Evolutionary conservation across 2,113 vertebrate genomes (phyloP).

Genomic region (Pomatostomus ruficeps): DNA sequence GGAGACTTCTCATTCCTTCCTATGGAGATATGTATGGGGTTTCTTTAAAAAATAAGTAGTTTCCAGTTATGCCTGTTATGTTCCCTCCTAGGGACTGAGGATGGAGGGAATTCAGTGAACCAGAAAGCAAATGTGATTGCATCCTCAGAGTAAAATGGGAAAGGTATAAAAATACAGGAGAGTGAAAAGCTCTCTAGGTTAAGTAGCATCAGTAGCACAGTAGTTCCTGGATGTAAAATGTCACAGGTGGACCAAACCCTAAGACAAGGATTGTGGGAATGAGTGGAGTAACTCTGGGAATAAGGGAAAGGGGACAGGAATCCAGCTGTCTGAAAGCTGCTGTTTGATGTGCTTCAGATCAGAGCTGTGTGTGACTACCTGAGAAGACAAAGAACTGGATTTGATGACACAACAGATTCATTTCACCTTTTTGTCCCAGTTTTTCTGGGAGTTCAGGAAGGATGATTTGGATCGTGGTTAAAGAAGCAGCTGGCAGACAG

Average conservation of each 20-base stretch:
- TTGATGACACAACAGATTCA: background rate
- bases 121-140: constrained; percentile 22
- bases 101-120: constrained; percentile 23
- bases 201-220: background rate
- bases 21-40: background rate
- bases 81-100: background rate
- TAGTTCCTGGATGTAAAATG: background rate
- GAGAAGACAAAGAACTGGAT: background rate
- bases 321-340: background rate
- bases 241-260: background rate
- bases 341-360: background rate
- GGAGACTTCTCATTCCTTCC: background rate
- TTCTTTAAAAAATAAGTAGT: background rate
- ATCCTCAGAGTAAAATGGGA: background rate
- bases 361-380: background rate
- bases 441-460: background rate
- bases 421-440: background rate
- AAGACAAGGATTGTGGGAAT: background rate
- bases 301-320: background rate
- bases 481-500: background rate
- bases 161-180: background rate
- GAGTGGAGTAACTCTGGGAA: background rate
- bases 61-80: background rate
- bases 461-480: background rate
- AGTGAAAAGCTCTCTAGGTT: constrained; percentile 12